These are phyloP conservation scores for Phyllostomus hastatus DNA, from an alignment of 2,113 vertebrate species.

Conservation along the genomic window DNA sequence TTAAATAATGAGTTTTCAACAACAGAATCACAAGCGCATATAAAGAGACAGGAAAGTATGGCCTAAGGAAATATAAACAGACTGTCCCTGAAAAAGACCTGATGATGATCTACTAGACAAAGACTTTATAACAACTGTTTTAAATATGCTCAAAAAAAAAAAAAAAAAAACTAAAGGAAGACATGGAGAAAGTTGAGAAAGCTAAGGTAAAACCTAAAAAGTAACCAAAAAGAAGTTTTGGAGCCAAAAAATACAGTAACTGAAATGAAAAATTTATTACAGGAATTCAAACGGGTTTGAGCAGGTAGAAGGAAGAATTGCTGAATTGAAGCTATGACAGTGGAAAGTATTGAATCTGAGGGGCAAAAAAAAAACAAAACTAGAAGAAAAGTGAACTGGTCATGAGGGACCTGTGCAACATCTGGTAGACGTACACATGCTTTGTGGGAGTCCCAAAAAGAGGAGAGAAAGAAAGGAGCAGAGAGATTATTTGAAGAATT, in stretches of 20 bases:
- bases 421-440: background rate
- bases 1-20: background rate
- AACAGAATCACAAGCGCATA: background rate
- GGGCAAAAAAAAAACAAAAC: background rate
- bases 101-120: background rate
- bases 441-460: background rate
- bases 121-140: background rate
- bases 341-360: background rate
- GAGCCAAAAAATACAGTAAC: background rate
- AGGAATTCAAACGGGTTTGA: background rate
- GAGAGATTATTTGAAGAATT: background rate
- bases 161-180: background rate
- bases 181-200: background rate
- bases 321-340: background rate
- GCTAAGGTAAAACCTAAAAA: background rate
- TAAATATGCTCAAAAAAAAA: background rate
- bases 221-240: background rate
- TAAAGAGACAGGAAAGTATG: background rate
- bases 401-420: background rate
- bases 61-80: background rate
- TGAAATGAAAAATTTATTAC: background rate
- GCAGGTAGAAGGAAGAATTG: background rate
- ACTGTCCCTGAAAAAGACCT: background rate
- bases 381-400: background rate
- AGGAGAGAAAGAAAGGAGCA: background rate